Base-by-base conservation (phyloP, 2,113 vertebrate species). In the Mustelus asterias region DNA sequence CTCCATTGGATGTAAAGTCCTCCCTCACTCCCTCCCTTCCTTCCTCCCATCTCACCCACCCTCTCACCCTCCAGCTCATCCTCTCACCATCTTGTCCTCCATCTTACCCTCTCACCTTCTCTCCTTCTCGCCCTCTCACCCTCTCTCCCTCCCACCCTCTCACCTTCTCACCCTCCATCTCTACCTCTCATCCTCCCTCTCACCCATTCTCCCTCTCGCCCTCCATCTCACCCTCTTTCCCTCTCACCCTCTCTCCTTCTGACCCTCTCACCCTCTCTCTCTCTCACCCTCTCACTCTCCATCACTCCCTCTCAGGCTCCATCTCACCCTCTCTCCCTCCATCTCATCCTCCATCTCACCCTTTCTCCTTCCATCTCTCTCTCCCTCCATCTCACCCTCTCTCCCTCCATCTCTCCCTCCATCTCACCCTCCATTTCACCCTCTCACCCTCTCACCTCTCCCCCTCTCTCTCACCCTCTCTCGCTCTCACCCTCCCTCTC, bases 21-120 rank as follows among this genome's bases (percentile, higher is more conserved):
- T 85, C 80, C 80, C 80, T 85, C 78, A 41, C 95, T 72, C 95
- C 54, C 58, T 69, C 63, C 58, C 44, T 88, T 48, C 94, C 89
- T 54, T 20, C 95, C 58, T 95, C 48, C 63, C 67, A 54, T 54
- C 48, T 54, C 48, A 54, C 2, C 48, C 48, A 54, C 48, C 3
- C 48, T 48, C 0, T 58, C 76, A 9, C 54, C 48, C 95, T 92
- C 16, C 58, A 16, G 2, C 37, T 18, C 70, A 18, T 70, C 20
- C 48, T 41, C 26, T 29, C 22, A 18, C 58, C 41, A 10, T 48
- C 37, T n/a, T 48, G 70, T 24, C 54, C 93, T 54, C 26, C 78
- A 54, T 9, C 33, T 26, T 29, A 69, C 85, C 67, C 76, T 83
- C 69, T 37, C 95, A 67, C 80, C 60, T 65, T 88, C 80, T 33